A percentile compares a stretch with the other conserved stretches of the same genome.
Conservation (phyloP, 2,888 invertebrate species). For the Vesta saturnalis region DNA sequence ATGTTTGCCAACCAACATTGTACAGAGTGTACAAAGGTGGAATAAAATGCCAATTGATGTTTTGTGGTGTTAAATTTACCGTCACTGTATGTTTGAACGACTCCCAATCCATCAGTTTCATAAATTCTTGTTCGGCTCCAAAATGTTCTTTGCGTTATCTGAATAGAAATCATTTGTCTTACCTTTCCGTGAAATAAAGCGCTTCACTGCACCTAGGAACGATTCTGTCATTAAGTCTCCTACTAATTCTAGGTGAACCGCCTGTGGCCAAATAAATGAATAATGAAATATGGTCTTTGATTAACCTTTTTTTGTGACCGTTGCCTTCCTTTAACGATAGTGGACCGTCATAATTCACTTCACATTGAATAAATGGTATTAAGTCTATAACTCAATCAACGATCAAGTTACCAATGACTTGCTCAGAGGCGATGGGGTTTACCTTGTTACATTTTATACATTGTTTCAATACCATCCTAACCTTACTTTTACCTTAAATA, state of each 20-base stretch:
- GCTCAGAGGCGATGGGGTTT: too few relatives aligned
- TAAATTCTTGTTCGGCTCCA: slow-evolving; percentile 41
- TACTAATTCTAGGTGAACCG: slow-evolving; percentile 51
- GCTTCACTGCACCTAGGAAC: slow-evolving; percentile 48
- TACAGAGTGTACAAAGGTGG: too few relatives aligned
- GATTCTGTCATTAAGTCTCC: slow-evolving; percentile 46
- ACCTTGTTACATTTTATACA: too few relatives aligned
- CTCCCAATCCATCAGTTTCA: not conserved
- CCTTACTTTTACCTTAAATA: too few relatives aligned
- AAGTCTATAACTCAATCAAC: too few relatives aligned
- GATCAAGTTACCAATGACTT: too few relatives aligned
- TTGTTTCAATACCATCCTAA: too few relatives aligned
- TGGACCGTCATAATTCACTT: too few relatives aligned
- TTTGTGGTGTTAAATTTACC: too few relatives aligned
- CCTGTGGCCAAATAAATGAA: slow-evolving; percentile 48
- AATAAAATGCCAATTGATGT: not conserved
- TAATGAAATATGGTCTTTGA: slow-evolving; percentile 46
- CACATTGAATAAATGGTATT: too few relatives aligned
- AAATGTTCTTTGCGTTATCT: slow-evolving; percentile 54
- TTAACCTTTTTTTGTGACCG: slow-evolving; percentile 15
- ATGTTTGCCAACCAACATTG: too few relatives aligned
- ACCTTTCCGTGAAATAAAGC: slow-evolving; percentile 50
- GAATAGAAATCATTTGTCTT: too few relatives aligned
- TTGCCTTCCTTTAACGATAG: slow-evolving; percentile 34
- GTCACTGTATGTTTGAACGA: not conserved